Percentiles rank a stretch among this genome's conserved stretches.
phyloP scores from a whole-genome alignment of 2,888 invertebrate species.

The Agrochola macilenta region DNA sequence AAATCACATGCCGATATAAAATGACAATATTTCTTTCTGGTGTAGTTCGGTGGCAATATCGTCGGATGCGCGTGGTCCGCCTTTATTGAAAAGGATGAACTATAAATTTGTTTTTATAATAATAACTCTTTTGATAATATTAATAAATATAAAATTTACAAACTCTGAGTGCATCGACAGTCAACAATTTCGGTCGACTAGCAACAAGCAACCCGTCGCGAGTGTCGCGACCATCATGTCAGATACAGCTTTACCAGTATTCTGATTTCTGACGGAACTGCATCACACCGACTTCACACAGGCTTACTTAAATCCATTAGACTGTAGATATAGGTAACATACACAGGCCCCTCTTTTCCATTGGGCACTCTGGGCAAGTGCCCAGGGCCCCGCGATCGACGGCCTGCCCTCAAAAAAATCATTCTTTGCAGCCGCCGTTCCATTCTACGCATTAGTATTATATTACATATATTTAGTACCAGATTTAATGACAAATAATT shows the following conservation, averaged over 20 bases:
- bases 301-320: too few species aligned
- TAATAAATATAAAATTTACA: background rate
- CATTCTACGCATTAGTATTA: too few species aligned
- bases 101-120: background rate
- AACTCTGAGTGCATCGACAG: background rate
- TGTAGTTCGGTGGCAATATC: background rate
- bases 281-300: too few species aligned
- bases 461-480: too few species aligned
- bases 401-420: too few species aligned
- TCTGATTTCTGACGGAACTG: too few species aligned
- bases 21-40: background rate
- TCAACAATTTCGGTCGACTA: background rate
- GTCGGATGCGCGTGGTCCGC: background rate
- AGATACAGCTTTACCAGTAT: background rate
- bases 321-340: too few species aligned
- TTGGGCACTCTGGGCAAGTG: too few species aligned
- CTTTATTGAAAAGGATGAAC: background rate
- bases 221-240: background rate
- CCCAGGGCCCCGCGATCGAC: too few species aligned
- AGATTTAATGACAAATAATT: too few species aligned
- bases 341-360: too few species aligned
- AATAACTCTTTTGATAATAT: background rate
- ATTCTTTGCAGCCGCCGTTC: too few species aligned
- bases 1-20: background rate
- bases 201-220: background rate